Evolutionary conservation across 1,140 invertebrate species (phyloP), one percentile per base, ranked within the genome.

Genomic region (Drosophila tsacasi): DNA sequence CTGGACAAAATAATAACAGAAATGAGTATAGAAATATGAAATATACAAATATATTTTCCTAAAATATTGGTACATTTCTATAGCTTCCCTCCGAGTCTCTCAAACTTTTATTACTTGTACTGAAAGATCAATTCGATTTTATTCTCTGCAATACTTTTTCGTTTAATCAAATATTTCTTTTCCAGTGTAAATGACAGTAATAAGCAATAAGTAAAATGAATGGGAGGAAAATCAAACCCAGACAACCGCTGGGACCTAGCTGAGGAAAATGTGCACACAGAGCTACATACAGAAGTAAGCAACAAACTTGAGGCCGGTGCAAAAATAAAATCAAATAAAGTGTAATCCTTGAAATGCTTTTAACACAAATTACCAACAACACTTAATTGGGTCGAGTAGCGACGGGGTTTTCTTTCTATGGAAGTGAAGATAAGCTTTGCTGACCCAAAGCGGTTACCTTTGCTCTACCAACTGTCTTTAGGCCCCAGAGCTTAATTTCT

Each of bases 271-370:
- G 67, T 67, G 27, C 15, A 19, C 30, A 23, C 46, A 32, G 27
- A 23, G 55, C 58, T 44, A 30, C 13, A 67, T 15, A 30, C 13
- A 67, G 12, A 64, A 40, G 60, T 62, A 42, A 40, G 39, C 37
- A 72, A 65, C 37, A 72, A 65, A 35, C 57, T 65, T 65, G 63
- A 40, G 30, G 50, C 8, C 9, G 8, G 32, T 19, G 21, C 13
- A 21, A 17, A 37, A 52, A 17, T n/a, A 27, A 66, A 21, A 46
- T 32, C 57, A 62, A 52, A 74, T 54, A 64, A 67, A 80, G 71
- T 63, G 35, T 61, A 79, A 63, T 80, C 81, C 72, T 68, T 83
- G 66, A 83, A 84, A 81, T 76, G 81, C 81, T 83, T 84, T 83
- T 72, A 84, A 76, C 66, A 71, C 39, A 80, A 83, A 80, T 78